Percentiles rank a stretch among this genome's conserved stretches.
phyloP scores from a whole-genome alignment of 2,888 invertebrate species.

The Anodontia alba region DNA sequence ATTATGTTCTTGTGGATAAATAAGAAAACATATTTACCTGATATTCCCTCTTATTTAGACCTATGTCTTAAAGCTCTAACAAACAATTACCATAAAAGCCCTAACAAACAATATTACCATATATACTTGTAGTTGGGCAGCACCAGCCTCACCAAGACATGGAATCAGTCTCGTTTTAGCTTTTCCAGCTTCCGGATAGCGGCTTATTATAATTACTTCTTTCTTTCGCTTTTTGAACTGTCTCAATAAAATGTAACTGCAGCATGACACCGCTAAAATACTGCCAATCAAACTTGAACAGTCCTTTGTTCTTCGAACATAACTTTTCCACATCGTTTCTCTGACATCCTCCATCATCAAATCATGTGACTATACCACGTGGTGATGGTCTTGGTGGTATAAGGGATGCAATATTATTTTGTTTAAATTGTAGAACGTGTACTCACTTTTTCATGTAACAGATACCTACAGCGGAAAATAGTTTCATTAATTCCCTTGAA shows the following conservation, averaged over 20 bases:
- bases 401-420: background rate
- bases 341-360: conserved; percentile 43
- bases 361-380: conserved; percentile 46
- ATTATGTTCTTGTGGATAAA: too few species aligned
- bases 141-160: conserved; percentile 59
- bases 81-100: too few species aligned
- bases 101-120: too few species aligned
- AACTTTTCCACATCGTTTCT: background rate
- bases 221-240: conserved; percentile 6
- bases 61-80: too few species aligned
- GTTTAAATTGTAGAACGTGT: too few species aligned
- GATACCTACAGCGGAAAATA: too few species aligned
- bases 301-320: background rate
- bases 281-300: background rate
- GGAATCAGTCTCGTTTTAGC: conserved; percentile 73
- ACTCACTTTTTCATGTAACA: too few species aligned
- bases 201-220: conserved; percentile 64
- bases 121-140: conserved; percentile 63
- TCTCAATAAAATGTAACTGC: background rate
- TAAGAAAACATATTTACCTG: too few species aligned
- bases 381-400: background rate
- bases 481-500: background rate
- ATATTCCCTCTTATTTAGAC: too few species aligned
- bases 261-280: background rate
- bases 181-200: conserved; percentile 69